Evolutionary conservation across 1,140 invertebrate species (phyloP).

Genomic region (Cyrtorhinus lividipennis): DNA sequence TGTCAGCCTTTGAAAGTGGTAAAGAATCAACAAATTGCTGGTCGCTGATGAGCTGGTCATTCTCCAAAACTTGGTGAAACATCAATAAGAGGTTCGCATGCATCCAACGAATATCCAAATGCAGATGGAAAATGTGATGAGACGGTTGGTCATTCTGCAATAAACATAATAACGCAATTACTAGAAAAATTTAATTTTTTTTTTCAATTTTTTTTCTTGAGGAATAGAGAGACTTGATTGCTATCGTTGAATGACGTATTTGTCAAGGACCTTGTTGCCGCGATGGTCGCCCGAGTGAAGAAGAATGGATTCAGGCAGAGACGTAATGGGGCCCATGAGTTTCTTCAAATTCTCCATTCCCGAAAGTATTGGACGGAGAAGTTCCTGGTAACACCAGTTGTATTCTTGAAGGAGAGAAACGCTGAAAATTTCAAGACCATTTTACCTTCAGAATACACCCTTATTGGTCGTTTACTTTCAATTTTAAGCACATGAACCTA

Average conservation of each 20-base stretch:
- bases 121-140: constrained; percentile 35
- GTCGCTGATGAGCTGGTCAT: not conserved
- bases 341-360: constrained; percentile 9
- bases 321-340: constrained; percentile 25
- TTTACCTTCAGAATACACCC: too few relatives aligned
- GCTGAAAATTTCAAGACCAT: too few relatives aligned
- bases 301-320: constrained; percentile 30
- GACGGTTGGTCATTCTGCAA: constrained; percentile 31
- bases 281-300: constrained; percentile 30
- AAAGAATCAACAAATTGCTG: not conserved
- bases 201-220: too few relatives aligned
- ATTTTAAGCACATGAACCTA: too few relatives aligned
- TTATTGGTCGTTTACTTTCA: too few relatives aligned
- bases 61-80: not conserved
- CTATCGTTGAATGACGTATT: too few relatives aligned
- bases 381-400: constrained; percentile 12
- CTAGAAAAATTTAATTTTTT: too few relatives aligned
- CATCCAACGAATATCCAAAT: constrained; percentile 34
- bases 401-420: constrained; percentile 7
- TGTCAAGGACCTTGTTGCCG: constrained; percentile 34
- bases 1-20: not conserved
- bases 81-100: constrained; percentile 25
- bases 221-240: too few relatives aligned
- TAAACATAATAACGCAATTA: too few relatives aligned
- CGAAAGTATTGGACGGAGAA: constrained; percentile 5